Evolutionary conservation across 2,888 invertebrate genomes (phyloP), one percentile per base, ranked within the genome.

Genomic region (Cactoblastis cactorum): DNA sequence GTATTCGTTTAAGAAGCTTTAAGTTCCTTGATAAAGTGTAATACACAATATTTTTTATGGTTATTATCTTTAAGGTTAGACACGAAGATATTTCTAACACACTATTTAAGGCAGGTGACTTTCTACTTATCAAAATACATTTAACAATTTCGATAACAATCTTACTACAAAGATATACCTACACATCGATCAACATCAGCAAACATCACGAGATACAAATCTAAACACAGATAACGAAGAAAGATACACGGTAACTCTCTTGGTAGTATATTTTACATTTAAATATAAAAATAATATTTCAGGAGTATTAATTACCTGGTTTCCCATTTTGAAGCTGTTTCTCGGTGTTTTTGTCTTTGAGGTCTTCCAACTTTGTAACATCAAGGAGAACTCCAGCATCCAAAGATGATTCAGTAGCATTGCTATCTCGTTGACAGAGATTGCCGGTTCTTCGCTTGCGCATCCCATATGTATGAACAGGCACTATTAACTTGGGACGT

Each of bases 391-490:
- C 80, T 54, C 91, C 86, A 56, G 85, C 80, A 56, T 87, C 85
- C 50, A 86, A 60, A 33, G 87, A 80, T 5, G 80, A 73, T 57
- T 86, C 87, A 4, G 88, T 88, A 2, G 88, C 89, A 50, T 72
- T 85, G 58, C 88, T 88, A 38, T 90, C 89, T 24, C 84, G 77
- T 41, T 88, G 90, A 63, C 85, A 83, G 45, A 94, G 90, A 79
- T 96, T 96, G 8, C 96, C 96, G 35, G 96, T 96, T 62, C 95
- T 91, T 56, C 96, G 90, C 69, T 94, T 94, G 59, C 95, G 91
- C 55, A 93, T 92, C 51, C 95, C 96, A 72, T 96, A 96, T 19
- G 96, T 96, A 85, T 96, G 96, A 55, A 96, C 95, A 50, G 96
- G 96, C 60, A 96, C 96, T 71, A 96, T 95, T 63, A 96, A 91